Evolutionary conservation across 2,888 invertebrate species (phyloP).

Genomic region (Nymphalis polychloros): DNA sequence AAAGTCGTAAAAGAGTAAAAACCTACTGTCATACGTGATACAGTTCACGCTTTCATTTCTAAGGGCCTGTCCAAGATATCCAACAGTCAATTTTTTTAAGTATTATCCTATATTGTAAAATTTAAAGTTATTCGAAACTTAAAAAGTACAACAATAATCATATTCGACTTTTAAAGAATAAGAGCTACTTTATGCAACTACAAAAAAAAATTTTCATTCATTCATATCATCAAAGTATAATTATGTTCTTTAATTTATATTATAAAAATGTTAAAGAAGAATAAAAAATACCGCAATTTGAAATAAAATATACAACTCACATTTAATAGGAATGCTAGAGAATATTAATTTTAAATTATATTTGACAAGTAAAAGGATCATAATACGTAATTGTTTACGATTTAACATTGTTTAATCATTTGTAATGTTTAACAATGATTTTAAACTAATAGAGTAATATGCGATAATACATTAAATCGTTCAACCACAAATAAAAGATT

Average conservation of each 20-base stretch:
- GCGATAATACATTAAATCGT: background rate
- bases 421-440: background rate
- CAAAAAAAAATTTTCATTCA: too few relatives aligned
- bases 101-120: background rate
- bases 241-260: too few relatives aligned
- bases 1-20: conserved; percentile 43
- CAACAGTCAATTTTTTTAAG: background rate
- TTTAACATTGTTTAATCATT: too few relatives aligned
- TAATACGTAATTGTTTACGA: too few relatives aligned
- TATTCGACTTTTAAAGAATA: too few relatives aligned
- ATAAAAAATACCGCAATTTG: too few relatives aligned
- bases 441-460: background rate
- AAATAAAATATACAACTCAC: too few relatives aligned
- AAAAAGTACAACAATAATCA: too few relatives aligned
- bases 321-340: too few relatives aligned
- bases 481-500: background rate
- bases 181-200: too few relatives aligned
- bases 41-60: conserved; percentile 34
- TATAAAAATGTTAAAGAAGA: too few relatives aligned
- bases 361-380: background rate
- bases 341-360: background rate
- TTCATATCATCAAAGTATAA: too few relatives aligned
- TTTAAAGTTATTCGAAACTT: background rate
- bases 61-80: background rate
- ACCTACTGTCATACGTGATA: conserved; percentile 39